These are phyloP conservation scores for Oryzias dopingdopingensis DNA, from an alignment of 2,797 vertebrate genomes.

Conservation along the genomic window DNA sequence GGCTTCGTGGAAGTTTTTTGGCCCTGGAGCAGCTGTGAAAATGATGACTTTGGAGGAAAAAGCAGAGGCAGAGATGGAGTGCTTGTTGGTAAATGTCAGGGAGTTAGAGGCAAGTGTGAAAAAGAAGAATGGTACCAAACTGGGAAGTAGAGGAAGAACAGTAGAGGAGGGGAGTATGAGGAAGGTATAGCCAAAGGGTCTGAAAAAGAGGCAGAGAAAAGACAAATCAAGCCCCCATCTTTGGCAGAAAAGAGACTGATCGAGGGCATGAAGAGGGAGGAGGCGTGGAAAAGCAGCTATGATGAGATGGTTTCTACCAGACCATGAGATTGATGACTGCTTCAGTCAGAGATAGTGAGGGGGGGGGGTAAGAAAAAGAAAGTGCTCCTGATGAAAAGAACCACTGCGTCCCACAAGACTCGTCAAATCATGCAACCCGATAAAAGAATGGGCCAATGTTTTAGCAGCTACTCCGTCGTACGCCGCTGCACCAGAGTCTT, in stretches of 20 bases:
- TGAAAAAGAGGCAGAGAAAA: slow-evolving; percentile 48
- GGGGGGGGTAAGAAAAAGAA: slow-evolving; percentile 24
- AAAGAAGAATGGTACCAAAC: slow-evolving; percentile 7
- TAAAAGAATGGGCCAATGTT: slow-evolving; percentile 37
- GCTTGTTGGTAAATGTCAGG: slow-evolving; percentile 32
- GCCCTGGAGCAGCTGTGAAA: neutral
- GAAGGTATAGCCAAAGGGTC: slow-evolving; percentile 7
- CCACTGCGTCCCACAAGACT: slow-evolving; percentile 22
- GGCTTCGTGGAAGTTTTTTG: slow-evolving; percentile 31
- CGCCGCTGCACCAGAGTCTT: slow-evolving; percentile 30
- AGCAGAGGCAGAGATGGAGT: slow-evolving; percentile 31
- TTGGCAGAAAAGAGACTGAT: slow-evolving; percentile 54
- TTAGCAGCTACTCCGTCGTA: slow-evolving; percentile 37
- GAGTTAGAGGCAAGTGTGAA: slow-evolving; percentile 13
- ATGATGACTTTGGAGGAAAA: slow-evolving; percentile 7
- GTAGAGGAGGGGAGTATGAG: no score
- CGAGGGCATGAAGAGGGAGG: slow-evolving; percentile 48
- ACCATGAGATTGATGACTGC: slow-evolving; percentile 72
- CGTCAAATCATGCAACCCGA: slow-evolving; percentile 33
- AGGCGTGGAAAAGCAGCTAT: slow-evolving; percentile 61
- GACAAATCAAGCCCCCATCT: slow-evolving; percentile 54
- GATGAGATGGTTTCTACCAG: slow-evolving; percentile 68
- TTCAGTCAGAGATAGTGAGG: slow-evolving; percentile 41
- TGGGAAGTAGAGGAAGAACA: no score
- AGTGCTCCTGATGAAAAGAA: slow-evolving; percentile 57